Percentiles rank a stretch among this genome's conserved stretches.
Conservation (phyloP, 2,888 invertebrate genomes). For the Cephus runcator region DNA sequence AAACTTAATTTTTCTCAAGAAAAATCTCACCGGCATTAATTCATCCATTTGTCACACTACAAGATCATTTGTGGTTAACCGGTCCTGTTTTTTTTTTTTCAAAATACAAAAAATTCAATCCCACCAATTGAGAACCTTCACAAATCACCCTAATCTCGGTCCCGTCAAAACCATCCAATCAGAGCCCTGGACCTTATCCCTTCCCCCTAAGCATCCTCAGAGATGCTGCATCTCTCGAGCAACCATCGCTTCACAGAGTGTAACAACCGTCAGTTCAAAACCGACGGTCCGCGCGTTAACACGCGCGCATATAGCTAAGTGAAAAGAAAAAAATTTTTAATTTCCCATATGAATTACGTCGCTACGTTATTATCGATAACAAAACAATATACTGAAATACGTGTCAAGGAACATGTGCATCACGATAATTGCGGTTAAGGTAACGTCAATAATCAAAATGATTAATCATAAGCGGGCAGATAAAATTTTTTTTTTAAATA, state of each 20-base stretch:
- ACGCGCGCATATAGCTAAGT: neutral
- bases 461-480: neutral
- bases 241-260: neutral
- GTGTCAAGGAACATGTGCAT: conserved; percentile 41
- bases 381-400: neutral
- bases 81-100: neutral
- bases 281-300: neutral
- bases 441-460: conserved; percentile 25
- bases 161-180: neutral
- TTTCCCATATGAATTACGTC: neutral
- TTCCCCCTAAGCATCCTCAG: neutral
- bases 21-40: neutral
- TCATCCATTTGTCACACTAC: neutral
- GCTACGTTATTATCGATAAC: neutral
- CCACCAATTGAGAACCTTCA: neutral
- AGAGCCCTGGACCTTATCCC: conserved; percentile 1
- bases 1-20: neutral
- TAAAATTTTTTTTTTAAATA: too few species aligned
- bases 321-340: neutral
- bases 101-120: neutral
- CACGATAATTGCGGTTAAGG: conserved; percentile 38
- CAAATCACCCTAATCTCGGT: neutral
- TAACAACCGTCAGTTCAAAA: neutral
- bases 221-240: neutral
- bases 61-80: neutral